Conservation (phyloP, 2,113 vertebrate species). For the Acanthochromis polyacanthus region DNA sequence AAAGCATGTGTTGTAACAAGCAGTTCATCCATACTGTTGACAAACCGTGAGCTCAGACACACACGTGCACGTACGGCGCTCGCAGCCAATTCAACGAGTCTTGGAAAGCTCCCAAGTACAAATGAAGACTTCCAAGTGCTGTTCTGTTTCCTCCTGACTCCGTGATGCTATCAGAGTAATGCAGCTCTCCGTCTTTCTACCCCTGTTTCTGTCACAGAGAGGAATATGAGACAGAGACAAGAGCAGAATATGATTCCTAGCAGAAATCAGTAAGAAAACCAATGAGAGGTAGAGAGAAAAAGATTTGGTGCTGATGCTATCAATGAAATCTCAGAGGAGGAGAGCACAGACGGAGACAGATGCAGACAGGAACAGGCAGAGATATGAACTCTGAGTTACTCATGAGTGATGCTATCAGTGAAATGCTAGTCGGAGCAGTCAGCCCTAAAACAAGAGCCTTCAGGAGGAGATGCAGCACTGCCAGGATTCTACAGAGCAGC, state of each 20-base stretch:
- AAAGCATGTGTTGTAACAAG: constrained; percentile 35
- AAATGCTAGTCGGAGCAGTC: constrained; percentile 55
- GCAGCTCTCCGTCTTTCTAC: neutral
- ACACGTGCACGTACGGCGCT: constrained; percentile 1
- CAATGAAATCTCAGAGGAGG: constrained; percentile 31
- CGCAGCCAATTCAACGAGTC: constrained; percentile 41
- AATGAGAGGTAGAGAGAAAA: neutral
- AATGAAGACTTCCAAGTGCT: constrained; percentile 69
- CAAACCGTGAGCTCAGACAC: constrained; percentile 3
- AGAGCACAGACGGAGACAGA: constrained; percentile 11
- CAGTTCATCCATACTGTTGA: constrained; percentile 12
- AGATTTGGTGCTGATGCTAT: constrained; percentile 23
- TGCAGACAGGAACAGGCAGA: constrained; percentile 26
- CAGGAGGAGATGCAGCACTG: constrained; percentile 22
- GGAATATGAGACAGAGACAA: neutral
- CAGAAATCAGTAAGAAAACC: constrained; percentile 15
- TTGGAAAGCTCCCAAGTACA: constrained; percentile 71
- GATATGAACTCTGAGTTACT: constrained; percentile 27
- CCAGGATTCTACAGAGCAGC: constrained; percentile 20
- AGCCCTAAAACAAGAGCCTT: constrained; percentile 52
- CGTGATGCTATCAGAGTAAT: constrained; percentile 65
- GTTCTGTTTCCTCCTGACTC: constrained; percentile 51
- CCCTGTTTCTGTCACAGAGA: constrained; percentile 9
- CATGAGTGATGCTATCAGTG: constrained; percentile 62
- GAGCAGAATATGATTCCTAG: neutral